These are phyloP conservation scores for Hylaeus volcanicus DNA, from an alignment of 1,140 invertebrate species.

Conservation along the genomic window DNA sequence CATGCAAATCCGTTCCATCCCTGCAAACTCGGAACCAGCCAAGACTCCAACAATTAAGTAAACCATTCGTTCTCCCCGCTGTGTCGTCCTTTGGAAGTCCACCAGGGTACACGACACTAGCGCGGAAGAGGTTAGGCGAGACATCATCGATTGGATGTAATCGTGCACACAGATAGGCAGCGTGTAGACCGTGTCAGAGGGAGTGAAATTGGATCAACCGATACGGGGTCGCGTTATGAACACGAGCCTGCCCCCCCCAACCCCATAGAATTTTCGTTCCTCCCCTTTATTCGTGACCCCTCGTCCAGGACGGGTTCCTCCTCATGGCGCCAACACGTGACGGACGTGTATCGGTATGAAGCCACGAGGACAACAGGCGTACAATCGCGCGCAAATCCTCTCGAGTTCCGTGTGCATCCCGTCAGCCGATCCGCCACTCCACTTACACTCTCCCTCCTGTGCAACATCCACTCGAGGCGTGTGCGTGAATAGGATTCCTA, in stretches of 20 bases:
- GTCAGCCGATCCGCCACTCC: constrained; percentile 23
- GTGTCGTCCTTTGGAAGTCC: not conserved
- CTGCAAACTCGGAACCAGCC: too few relatives aligned
- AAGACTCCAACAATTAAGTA: too few relatives aligned
- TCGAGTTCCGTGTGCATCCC: not conserved
- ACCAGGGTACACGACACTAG: too few relatives aligned
- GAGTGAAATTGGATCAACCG: constrained; percentile 72
- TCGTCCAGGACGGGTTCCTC: constrained; percentile 26
- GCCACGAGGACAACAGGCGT: not conserved
- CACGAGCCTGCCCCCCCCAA: constrained; percentile 43
- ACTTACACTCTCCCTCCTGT: constrained; percentile 45
- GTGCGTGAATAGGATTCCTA: constrained; percentile 48
- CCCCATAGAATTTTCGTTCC: constrained; percentile 31
- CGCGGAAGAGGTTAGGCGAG: not conserved
- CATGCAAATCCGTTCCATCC: too few relatives aligned
- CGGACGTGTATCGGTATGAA: constrained; percentile 19
- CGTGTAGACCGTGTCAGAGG: constrained; percentile 52
- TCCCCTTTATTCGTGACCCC: constrained; percentile 13
- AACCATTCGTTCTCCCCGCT: too few relatives aligned
- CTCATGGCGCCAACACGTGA: constrained; percentile 30
- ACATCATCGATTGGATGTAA: constrained; percentile 36
- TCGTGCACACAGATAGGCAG: constrained; percentile 44
- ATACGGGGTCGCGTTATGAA: constrained; percentile 70
- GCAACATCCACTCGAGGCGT: constrained; percentile 36
- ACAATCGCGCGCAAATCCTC: constrained; percentile 2